Base-by-base conservation (phyloP, 2,888 invertebrate species). In the Pyralis farinalis region DNA sequence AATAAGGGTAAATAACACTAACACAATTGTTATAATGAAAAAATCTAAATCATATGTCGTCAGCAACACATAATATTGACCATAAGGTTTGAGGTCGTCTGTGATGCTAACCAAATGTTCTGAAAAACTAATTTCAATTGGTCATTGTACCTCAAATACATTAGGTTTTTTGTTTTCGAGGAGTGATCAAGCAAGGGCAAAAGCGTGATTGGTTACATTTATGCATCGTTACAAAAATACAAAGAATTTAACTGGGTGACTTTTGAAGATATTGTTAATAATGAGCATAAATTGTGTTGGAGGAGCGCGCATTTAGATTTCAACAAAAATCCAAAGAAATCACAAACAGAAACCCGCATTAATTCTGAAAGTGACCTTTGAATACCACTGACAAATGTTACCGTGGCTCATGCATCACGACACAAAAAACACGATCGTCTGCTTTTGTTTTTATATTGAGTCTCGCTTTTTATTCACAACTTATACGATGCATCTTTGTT, bases 351-450 rank as follows among this genome's bases (percentile, higher is more conserved):
- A 53, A 49, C 47, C 49, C 46, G 56, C 58, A 50, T 50, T 57
- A 59, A 58, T 61, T 66, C 59, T 66, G 58, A 66, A 66, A 68
- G 62, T 66, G 71, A 73, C 72, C 69, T 71, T 72, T 66, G 49
- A 53, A 62, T 67, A 71, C 63, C 73, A 71, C 59, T 69, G 71
- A 71, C 60, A 69, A 75, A 69, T 69, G 55, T 48, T 54, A 46
- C 50, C 49, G 51, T 40, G 58, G 49, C 49, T 44, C 49, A 49
- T 42, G 46, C 43, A 16, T 39, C 46, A 43, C 42, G 34, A 49
- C 37, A 43, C 52, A 65, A 65, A 64, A 16, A 61, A 64, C 53
- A 51, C 35, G 52, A 60, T 59, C 55, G 56, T 56, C 48, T 41
- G 54, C 49, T 60, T 57, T 56, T 63, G 58, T 64, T 66, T 66